phyloP scores from a whole-genome alignment of 2,888 invertebrate genomes.

The Daptonema setosum region DNA sequence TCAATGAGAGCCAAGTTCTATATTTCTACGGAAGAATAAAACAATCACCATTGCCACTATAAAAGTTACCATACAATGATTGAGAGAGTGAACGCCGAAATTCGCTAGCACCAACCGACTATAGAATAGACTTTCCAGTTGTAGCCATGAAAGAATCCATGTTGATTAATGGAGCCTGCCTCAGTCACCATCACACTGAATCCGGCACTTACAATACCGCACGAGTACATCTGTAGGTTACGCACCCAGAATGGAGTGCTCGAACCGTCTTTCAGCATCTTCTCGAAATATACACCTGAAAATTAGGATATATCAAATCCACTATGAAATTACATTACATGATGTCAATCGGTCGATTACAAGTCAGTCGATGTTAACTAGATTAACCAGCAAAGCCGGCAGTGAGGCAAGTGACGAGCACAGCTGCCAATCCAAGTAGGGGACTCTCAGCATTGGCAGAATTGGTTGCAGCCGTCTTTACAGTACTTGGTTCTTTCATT shows the following conservation, averaged over 20 bases:
- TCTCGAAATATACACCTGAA: slow-evolving; percentile 26
- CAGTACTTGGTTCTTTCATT: background rate
- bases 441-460: slow-evolving; percentile 1
- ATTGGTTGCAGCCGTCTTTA: background rate
- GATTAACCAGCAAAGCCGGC: slow-evolving; percentile 26
- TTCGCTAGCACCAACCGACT: slow-evolving; percentile 18
- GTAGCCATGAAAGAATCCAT: slow-evolving; percentile 27
- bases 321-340: background rate
- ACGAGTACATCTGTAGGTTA: slow-evolving; percentile 27
- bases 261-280: slow-evolving; percentile 25
- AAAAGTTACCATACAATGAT: too few relatives aligned
- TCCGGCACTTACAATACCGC: slow-evolving; percentile 21
- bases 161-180: slow-evolving; percentile 11
- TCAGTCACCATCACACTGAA: slow-evolving; percentile 19
- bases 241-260: slow-evolving; percentile 26
- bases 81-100: background rate
- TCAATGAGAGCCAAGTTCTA: too few relatives aligned
- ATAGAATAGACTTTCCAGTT: slow-evolving; percentile 19
- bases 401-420: slow-evolving; percentile 25
- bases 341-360: background rate
- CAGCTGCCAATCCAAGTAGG: slow-evolving; percentile 21
- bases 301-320: background rate
- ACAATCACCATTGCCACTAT: too few relatives aligned
- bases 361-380: background rate
- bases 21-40: too few relatives aligned